Evolutionary conservation across 2,888 invertebrate genomes (phyloP).

Genomic region (Cephalotes varians): DNA sequence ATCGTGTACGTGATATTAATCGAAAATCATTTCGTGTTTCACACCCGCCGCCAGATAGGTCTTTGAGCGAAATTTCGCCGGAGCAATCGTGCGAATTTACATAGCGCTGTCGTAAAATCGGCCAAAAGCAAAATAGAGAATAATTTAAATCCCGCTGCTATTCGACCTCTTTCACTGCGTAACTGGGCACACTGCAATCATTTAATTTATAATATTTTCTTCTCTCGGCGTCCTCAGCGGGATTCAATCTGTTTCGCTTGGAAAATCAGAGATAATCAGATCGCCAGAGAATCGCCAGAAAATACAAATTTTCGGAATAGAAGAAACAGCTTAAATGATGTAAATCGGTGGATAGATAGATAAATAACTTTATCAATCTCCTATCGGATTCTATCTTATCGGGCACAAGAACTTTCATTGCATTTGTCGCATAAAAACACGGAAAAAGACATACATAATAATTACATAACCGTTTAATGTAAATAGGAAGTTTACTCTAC

Average conservation of each 20-base stretch:
- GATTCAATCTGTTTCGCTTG: conserved; percentile 8
- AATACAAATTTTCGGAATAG: not conserved
- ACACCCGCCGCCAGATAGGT: not conserved
- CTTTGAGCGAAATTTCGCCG: conserved; percentile 17
- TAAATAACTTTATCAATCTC: not conserved
- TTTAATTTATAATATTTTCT: conserved; percentile 1
- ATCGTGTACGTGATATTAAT: conserved; percentile 20
- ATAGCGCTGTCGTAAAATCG: conserved; percentile 36
- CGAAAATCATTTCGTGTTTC: conserved; percentile 20
- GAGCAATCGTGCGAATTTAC: conserved; percentile 30
- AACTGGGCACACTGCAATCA: not conserved
- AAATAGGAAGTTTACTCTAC: not conserved
- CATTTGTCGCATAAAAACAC: not conserved
- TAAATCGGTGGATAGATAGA: not conserved
- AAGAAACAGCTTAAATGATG: not conserved
- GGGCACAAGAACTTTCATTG: not conserved
- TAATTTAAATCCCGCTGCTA: not conserved
- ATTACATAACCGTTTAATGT: not conserved
- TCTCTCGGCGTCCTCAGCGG: too few species aligned
- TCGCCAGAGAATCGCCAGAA: not conserved
- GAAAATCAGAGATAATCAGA: conserved; percentile 10
- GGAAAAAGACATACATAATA: not conserved
- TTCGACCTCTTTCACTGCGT: not conserved
- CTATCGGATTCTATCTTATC: not conserved
- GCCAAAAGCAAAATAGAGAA: conserved; percentile 26